These are phyloP conservation scores for Oophaga pumilio DNA, from an alignment of 2,113 vertebrate species.

Conservation along the genomic window DNA sequence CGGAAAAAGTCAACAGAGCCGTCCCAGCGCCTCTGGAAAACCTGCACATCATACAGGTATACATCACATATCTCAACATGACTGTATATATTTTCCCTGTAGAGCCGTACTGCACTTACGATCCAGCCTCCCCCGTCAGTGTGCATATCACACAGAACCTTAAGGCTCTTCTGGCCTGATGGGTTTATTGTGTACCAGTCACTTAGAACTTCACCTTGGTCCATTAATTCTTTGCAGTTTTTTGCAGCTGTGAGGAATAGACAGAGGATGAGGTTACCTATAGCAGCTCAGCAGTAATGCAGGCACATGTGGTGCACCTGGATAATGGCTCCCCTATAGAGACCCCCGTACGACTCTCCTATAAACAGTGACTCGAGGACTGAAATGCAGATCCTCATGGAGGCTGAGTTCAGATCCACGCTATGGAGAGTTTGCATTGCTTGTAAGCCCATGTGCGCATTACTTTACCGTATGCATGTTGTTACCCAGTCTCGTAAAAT, in stretches of 20 bases:
- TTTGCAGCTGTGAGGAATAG: neutral
- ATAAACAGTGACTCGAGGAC: too few species aligned
- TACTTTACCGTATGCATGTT: too few species aligned
- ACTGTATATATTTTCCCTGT: neutral
- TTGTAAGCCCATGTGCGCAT: too few species aligned
- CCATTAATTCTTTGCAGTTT: slow-evolving; percentile 57
- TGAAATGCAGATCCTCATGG: too few species aligned
- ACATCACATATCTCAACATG: neutral
- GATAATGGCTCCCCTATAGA: neutral
- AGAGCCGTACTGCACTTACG: neutral
- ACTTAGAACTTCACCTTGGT: slow-evolving; percentile 35
- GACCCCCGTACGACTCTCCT: too few species aligned
- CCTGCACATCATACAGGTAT: slow-evolving; percentile 1
- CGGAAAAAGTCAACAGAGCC: slow-evolving; percentile 67
- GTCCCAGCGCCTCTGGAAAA: slow-evolving; percentile 54
- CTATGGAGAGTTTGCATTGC: too few species aligned
- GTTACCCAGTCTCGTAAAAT: too few species aligned
- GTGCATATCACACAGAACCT: slow-evolving; percentile 62
- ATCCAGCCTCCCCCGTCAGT: slow-evolving; percentile 56
- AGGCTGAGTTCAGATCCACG: too few species aligned
- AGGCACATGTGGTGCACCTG: neutral
- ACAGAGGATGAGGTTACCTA: neutral
- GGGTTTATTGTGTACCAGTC: slow-evolving; percentile 63
- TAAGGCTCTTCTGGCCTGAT: slow-evolving; percentile 46
- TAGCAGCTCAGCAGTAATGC: neutral